Percentiles rank a stretch among this genome's conserved stretches.
These are phyloP conservation scores for Andrena bicolor DNA, from an alignment of 2,888 invertebrate species.

Conservation along the genomic window DNA sequence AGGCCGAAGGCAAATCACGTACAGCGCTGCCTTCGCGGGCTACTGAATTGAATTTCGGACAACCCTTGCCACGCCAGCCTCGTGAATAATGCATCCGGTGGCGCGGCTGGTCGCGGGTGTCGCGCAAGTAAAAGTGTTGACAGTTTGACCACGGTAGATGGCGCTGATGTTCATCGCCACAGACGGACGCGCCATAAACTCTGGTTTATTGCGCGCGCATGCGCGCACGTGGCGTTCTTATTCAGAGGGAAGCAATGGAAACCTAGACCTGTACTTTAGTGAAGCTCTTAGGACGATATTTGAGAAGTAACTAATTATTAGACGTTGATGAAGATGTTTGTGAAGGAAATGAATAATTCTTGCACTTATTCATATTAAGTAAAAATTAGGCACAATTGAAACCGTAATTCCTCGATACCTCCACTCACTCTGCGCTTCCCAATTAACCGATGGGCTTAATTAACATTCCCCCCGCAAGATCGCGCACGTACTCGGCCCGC, in stretches of 20 bases:
- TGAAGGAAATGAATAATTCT: no score
- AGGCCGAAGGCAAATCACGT: conserved; percentile 74
- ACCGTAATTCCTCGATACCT: background rate
- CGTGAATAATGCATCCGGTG: conserved; percentile 74
- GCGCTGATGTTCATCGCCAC: conserved; percentile 73
- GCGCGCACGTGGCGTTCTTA: background rate
- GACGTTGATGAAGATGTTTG: no score
- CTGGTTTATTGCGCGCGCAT: conserved; percentile 31
- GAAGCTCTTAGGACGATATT: no score
- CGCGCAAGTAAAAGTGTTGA: conserved; percentile 71
- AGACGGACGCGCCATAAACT: conserved; percentile 66
- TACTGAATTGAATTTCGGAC: conserved; percentile 78
- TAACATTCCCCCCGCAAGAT: background rate
- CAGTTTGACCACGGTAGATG: conserved; percentile 74
- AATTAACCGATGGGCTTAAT: background rate
- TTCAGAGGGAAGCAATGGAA: background rate
- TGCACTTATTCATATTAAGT: background rate
- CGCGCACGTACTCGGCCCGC: background rate
- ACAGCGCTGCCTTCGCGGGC: conserved; percentile 67
- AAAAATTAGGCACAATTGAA: background rate
- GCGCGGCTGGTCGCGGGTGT: conserved; percentile 61
- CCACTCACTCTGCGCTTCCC: background rate
- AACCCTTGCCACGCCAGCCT: conserved; percentile 73
- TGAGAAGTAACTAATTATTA: no score
- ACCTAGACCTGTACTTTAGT: no score